Evolutionary conservation across 2,113 vertebrate species (phyloP), one percentile per base, ranked within the genome.

Genomic region (Vulpes ferrilata): DNA sequence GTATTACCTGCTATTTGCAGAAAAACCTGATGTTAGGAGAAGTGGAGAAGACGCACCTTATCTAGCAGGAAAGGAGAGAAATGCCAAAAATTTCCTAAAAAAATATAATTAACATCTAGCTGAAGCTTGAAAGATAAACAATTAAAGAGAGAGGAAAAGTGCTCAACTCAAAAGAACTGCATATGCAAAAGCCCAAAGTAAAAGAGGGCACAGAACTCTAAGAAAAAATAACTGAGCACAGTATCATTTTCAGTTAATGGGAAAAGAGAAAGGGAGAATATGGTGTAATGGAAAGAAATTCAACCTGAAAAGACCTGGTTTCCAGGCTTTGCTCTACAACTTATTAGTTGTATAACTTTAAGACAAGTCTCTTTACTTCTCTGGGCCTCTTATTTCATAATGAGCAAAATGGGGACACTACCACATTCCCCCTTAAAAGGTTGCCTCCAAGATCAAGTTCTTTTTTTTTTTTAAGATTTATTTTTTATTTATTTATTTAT

Each of bases 281-380:
- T 10, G 8, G 43, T 90, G 67, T 65, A 80, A 97, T 16, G 57
- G 71, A 97, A 97, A 92, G 92, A 97, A 96, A 96, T 89, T 92
- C 57, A 96, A 97, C 32, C 88, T 74, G 62, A 92, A 74, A 81
- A 93, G 73, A 91, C 30, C 88, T 85, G 64, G 69, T 80, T 78
- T 96, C 89, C 20, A 94, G 79, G 74, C 30, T 78, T 59, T 91
- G 88, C 32, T 71, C 22, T 84, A 57, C 57, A 59, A 74, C 43
- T 73, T 84, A 90, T 25, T 60, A 78, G 60, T 20, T 91, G 51
- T 35, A 16, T 22, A 92, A 79, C 43, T 53, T 96, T 53, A 80
- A 27, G 35, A 69, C 48, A 88, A 84, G 55, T 96, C 22, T 85
- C 71, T 92, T 97, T 79, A 83, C 55, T 4, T 95, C 67, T 53